Percentiles rank a stretch among this genome's conserved stretches.
phyloP scores from a whole-genome alignment of 1,140 invertebrate species.

The Centruroides vittatus region DNA sequence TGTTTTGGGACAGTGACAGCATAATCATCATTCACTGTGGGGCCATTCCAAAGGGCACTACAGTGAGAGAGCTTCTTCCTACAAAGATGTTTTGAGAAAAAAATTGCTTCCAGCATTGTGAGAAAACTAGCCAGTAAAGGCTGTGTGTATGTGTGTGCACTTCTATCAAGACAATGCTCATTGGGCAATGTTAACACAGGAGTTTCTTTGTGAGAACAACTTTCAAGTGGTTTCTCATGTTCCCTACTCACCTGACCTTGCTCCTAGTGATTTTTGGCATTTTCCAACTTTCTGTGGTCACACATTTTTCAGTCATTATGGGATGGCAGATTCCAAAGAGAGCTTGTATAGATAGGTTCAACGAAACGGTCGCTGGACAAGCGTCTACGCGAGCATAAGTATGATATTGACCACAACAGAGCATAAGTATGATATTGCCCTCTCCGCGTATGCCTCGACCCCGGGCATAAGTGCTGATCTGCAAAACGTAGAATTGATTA shows the following conservation, averaged over 20 bases:
- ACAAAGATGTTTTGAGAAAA: conserved; percentile 1
- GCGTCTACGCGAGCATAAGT: too few relatives aligned
- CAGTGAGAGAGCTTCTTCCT: conserved; percentile 1
- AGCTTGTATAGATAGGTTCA: too few relatives aligned
- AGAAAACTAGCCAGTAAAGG: not conserved
- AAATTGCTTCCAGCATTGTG: conserved; percentile 3
- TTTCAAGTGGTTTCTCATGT: conserved; percentile 13
- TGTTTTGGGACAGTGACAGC: conserved; percentile 4
- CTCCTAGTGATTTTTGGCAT: conserved; percentile 4
- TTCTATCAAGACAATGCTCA: conserved; percentile 12
- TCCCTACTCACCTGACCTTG: conserved; percentile 15
- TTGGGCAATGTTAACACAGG: not conserved
- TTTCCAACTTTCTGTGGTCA: conserved; percentile 13
- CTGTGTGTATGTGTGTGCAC: not conserved
- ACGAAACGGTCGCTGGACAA: too few relatives aligned
- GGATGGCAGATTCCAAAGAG: too few relatives aligned
- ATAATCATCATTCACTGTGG: not conserved
- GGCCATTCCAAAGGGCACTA: not conserved
- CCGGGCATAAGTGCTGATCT: too few relatives aligned
- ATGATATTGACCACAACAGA: too few relatives aligned
- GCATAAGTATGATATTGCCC: too few relatives aligned
- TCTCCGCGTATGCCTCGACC: too few relatives aligned
- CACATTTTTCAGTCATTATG: conserved; percentile 5
- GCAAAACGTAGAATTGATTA: too few relatives aligned
- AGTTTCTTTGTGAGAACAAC: conserved; percentile 8